These are phyloP conservation scores for Neodiprion fabricii DNA, from an alignment of 1,140 invertebrate genomes.

Conservation along the genomic window DNA sequence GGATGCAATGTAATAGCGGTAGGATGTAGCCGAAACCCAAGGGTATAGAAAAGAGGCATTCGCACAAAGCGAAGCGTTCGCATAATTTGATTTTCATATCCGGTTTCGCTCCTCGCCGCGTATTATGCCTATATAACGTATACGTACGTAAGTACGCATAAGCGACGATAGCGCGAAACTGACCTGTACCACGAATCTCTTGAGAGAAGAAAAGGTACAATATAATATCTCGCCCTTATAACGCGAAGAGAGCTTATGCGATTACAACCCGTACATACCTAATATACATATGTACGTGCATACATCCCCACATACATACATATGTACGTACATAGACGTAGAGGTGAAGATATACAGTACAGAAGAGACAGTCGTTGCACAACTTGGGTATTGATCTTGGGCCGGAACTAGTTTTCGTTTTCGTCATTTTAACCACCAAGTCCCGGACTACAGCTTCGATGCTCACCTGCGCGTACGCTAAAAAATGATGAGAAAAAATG, in stretches of 20 bases:
- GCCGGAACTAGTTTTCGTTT: conserved; percentile 58
- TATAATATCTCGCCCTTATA: neutral
- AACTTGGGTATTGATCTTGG: conserved; percentile 59
- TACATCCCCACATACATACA: conserved; percentile 3
- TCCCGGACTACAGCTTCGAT: neutral
- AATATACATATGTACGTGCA: neutral
- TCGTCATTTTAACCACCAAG: conserved; percentile 40
- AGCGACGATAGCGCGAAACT: conserved; percentile 29
- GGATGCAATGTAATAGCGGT: too few relatives aligned
- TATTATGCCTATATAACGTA: neutral
- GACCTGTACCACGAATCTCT: conserved; percentile 33
- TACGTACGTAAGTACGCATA: conserved; percentile 29
- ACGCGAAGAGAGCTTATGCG: neutral
- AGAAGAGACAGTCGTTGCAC: conserved; percentile 46
- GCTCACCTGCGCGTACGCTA: too few relatives aligned
- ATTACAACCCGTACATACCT: neutral
- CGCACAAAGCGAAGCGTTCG: too few relatives aligned
- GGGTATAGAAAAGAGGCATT: too few relatives aligned
- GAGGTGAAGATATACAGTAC: conserved; percentile 36
- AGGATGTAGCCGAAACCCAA: too few relatives aligned
- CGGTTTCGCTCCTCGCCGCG: conserved; percentile 33
- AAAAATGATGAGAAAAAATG: neutral
- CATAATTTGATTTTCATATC: conserved; percentile 36
- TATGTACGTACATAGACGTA: neutral
- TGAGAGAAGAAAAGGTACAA: neutral